Base-by-base conservation (phyloP, 2,888 invertebrate species). In the Tetragonula carbonaria region DNA sequence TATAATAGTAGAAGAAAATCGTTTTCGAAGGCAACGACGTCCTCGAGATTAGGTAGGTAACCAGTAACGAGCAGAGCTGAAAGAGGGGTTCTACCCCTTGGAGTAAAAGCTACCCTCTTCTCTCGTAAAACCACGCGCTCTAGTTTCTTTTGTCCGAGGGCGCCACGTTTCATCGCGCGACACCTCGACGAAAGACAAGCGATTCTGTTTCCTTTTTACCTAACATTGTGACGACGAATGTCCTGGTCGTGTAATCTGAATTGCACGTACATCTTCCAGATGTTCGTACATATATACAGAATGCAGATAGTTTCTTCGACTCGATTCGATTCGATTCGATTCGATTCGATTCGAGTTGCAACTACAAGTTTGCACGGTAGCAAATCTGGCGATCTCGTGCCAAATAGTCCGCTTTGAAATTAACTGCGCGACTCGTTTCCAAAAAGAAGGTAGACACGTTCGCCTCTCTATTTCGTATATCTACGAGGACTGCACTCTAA, bases 81-180 rank as follows among this genome's bases (percentile, higher is more conserved):
- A 51, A 80, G 82, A 82, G 89, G 79, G 72, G 79, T 65, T 74
- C 84, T 78, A 84, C 78, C 83, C 5, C 6, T 53, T 80, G 77
- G 70, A 33, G 33, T 33, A 33, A 33, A 33, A 33, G 33, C 33
- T 33, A 33, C 33, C 2, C 33, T 33, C 2, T 33, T 33, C 2
- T 33, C 74, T 38, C 45, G 8, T 0, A 63, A 70, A 82, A 85
- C 53, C 65, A 65, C 66, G 67, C 82, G 79, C 77, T 90, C 75
- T 71, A 74, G 57, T 84, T 89, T 85, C 76, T 51, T 68, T 80
- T 84, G 82, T 78, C 73, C 57, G 90, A 82, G 89, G 90, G 90
- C 90, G 90, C 90, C 90, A 90, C 90, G 85, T 88, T 80, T 82
- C 80, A 45, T 86, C 72, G 77, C 76, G 11, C 71, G 82, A 65